Base-by-base conservation (phyloP, 92 coral and sea anemone genomes). In the Epizoanthus scotinus region DNA sequence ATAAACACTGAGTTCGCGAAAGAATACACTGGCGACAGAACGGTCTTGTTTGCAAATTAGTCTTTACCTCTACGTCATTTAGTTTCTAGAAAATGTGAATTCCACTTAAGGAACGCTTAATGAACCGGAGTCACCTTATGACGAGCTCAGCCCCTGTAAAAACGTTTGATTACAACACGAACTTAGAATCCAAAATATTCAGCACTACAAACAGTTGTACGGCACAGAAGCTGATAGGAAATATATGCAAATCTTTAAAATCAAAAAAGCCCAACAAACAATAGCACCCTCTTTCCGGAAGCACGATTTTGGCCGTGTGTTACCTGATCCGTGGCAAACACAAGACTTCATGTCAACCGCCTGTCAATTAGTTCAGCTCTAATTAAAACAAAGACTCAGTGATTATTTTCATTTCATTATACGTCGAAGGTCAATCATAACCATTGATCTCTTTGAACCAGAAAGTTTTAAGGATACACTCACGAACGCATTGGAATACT, bases 391-490 rank as follows among this genome's bases (percentile, higher is more conserved):
- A 59, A 75, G 67, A 29, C 67, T 73, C 81, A 6, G 56, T 75
- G 38, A 75, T 75, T 75, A 75, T 75, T 75, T 75, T 75, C 81
- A 59, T 75, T 75, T 75, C 81, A 75, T 75, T 75, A 67, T 75
- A 59, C 44, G 56, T 34, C 6, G 57, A 67, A 75, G 81, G 81
- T 75, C 81, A 75, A 36, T 49, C 67, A 58, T 20, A 36, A 67
- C 68, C 25, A 75, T 21, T 75, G 68, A 75, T 58, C 81, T 58
- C 70, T 60, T 18, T 75, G 81, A 57, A 58, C 56, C 67, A 36
- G 57, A 75, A 60, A 75, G 38, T 22, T 59, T 59, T 27, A 75
- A 34, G 28, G 67, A 75, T 38, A 59, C 49, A 27, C 42, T 56
- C 79, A 56, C 65, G 65, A 73, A 73, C 65, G 60, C 63, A 17